These are phyloP conservation scores for Petrolisthes cinctipes DNA, from an alignment of 2,888 invertebrate genomes.

Conservation along the genomic window DNA sequence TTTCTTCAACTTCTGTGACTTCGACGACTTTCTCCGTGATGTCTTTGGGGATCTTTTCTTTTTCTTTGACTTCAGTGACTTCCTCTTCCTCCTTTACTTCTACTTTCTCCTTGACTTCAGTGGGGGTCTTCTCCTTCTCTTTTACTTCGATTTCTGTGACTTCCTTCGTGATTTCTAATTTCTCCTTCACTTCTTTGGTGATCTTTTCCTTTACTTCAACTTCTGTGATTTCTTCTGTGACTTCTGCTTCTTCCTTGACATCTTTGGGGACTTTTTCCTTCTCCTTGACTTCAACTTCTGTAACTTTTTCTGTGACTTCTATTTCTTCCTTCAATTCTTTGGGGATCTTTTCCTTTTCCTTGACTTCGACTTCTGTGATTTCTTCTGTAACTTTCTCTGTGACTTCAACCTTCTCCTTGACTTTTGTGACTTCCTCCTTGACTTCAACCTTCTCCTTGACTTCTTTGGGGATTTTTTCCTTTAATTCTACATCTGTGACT, in stretches of 20 bases:
- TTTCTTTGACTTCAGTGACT: conserved; percentile 9
- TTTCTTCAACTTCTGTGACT: conserved; percentile 15
- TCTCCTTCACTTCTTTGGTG: conserved; percentile 39
- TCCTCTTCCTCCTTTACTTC: conserved; percentile 27
- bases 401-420: conserved; percentile 5
- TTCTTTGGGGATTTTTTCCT: conserved; percentile 5
- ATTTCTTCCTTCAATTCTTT: conserved; percentile 51
- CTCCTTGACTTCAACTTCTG: conserved; percentile 41
- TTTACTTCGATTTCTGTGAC: conserved; percentile 16
- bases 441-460: conserved; percentile 2
- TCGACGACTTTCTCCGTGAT: neutral
- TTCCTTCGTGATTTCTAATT: conserved; percentile 32
- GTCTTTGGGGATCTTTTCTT: conserved; percentile 28
- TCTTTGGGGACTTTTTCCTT: conserved; percentile 30
- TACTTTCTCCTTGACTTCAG: conserved; percentile 24
- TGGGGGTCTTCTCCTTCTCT: conserved; percentile 13
- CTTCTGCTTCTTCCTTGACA: conserved; percentile 36
- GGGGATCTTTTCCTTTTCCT: conserved; percentile 20
- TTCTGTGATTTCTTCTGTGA: conserved; percentile 8
- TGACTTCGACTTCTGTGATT: neutral
- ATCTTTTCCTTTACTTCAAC: conserved; percentile 14
- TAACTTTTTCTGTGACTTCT: conserved; percentile 38
- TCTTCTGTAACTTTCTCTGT: conserved; percentile 1
- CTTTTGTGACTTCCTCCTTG: conserved; percentile 7
- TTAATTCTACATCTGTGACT: conserved; percentile 27